Conservation (phyloP, 2,113 vertebrate species). For the Elachura formosa region DNA sequence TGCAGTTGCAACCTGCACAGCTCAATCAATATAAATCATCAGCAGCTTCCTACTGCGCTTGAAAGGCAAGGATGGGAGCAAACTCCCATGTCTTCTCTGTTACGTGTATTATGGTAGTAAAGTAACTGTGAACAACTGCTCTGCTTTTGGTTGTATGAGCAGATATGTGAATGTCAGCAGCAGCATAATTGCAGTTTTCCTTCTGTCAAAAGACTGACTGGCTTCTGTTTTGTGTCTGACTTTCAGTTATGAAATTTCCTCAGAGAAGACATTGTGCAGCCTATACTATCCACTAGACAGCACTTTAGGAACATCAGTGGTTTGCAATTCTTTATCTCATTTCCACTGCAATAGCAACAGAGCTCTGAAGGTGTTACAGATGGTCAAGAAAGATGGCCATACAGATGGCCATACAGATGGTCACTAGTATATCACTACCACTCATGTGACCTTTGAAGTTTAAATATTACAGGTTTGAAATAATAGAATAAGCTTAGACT, state of each 20-base stretch:
- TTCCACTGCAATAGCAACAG: not conserved
- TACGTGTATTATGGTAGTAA: not conserved
- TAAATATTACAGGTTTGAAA: not conserved
- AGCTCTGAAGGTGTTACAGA: not conserved
- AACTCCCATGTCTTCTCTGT: not conserved
- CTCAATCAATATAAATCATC: not conserved
- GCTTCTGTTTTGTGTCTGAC: conserved; percentile 50
- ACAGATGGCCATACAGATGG: no score
- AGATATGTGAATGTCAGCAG: not conserved
- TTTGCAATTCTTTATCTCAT: not conserved
- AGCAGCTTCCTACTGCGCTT: not conserved
- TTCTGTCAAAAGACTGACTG: not conserved
- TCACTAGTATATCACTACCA: not conserved
- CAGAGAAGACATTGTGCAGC: conserved; percentile 16
- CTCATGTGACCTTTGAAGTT: not conserved
- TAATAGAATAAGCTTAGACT: not conserved
- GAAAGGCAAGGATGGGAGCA: not conserved
- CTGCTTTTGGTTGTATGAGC: not conserved
- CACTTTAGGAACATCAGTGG: not conserved
- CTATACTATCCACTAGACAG: not conserved
- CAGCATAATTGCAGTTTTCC: conserved; percentile 9
- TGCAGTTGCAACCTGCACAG: not conserved
- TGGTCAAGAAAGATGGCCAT: not conserved
- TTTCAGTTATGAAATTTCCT: conserved; percentile 36
- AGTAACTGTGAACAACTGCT: not conserved